These are phyloP conservation scores for Lophotis ruficrista DNA, from an alignment of 2,113 vertebrate species.

Conservation along the genomic window DNA sequence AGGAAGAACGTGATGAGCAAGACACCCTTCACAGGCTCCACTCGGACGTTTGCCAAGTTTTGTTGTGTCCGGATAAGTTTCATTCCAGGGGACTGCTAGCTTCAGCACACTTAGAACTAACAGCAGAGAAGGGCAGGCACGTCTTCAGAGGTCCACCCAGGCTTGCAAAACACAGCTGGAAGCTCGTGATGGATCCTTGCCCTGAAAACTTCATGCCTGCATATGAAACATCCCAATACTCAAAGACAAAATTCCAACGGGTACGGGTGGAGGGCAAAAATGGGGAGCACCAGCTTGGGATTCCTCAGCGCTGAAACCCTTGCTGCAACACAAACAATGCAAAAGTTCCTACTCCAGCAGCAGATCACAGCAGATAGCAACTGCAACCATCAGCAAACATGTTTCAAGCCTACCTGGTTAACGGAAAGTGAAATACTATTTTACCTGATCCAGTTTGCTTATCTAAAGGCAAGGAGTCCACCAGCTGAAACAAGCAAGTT, in stretches of 20 bases:
- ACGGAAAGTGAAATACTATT: background rate
- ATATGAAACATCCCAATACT: background rate
- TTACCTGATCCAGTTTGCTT: background rate
- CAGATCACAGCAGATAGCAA: background rate
- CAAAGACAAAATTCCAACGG: background rate
- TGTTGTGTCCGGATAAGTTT: background rate
- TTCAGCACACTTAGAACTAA: background rate
- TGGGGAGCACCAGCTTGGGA: background rate
- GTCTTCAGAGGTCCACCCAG: background rate
- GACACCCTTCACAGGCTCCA: background rate
- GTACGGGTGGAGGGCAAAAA: background rate
- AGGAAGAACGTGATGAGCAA: background rate
- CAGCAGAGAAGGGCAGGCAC: background rate
- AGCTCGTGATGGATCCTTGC: background rate
- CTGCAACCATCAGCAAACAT: background rate
- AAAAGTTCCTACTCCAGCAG: background rate
- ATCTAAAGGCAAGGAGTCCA: background rate
- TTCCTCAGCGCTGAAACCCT: background rate
- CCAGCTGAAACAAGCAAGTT: background rate
- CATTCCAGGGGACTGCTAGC: conserved; percentile 2
- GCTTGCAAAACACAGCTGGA: conserved; percentile 22
- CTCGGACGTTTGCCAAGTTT: background rate
- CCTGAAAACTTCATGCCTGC: background rate
- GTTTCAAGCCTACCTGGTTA: background rate
- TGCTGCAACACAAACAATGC: background rate